These are phyloP conservation scores for Chrysoperla carnea DNA, from an alignment of 1,140 invertebrate genomes.

Conservation along the genomic window DNA sequence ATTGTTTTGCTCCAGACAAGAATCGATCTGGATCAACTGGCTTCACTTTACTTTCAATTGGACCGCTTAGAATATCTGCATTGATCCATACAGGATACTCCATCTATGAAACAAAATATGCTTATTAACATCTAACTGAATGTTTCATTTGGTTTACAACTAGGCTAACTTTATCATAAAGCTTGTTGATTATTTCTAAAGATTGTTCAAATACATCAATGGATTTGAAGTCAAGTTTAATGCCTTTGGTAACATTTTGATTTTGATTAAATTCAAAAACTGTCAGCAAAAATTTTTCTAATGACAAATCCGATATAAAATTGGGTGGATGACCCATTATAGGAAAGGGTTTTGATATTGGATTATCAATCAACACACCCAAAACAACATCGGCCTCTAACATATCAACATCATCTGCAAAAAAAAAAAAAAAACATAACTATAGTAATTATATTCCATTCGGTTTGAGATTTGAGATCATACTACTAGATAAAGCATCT, in stretches of 20 bases:
- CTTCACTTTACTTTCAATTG: constrained; percentile 36
- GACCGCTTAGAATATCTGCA: constrained; percentile 71
- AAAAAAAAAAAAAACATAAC: not conserved
- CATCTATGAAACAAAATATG: constrained; percentile 26
- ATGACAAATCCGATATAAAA: constrained; percentile 50
- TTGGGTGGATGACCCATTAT: constrained; percentile 77
- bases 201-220: constrained; percentile 56
- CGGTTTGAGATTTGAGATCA: not conserved
- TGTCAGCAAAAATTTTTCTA: constrained; percentile 49
- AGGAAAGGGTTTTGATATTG: constrained; percentile 30
- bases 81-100: constrained; percentile 72
- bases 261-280: constrained; percentile 30
- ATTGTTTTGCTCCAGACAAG: constrained; percentile 28
- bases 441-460: constrained; percentile 7
- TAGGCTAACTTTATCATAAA: constrained; percentile 22
- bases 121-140: too few species aligned
- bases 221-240: constrained; percentile 80
- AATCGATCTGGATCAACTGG: constrained; percentile 54
- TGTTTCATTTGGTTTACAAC: too few species aligned
- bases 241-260: constrained; percentile 38
- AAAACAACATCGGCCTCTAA: constrained; percentile 76
- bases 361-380: constrained; percentile 32
- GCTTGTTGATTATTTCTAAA: constrained; percentile 30
- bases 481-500: constrained; percentile 33
- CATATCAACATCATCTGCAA: constrained; percentile 51